These are phyloP conservation scores for Drosophila mulleri DNA, from an alignment of 2,888 invertebrate genomes.

Conservation along the genomic window DNA sequence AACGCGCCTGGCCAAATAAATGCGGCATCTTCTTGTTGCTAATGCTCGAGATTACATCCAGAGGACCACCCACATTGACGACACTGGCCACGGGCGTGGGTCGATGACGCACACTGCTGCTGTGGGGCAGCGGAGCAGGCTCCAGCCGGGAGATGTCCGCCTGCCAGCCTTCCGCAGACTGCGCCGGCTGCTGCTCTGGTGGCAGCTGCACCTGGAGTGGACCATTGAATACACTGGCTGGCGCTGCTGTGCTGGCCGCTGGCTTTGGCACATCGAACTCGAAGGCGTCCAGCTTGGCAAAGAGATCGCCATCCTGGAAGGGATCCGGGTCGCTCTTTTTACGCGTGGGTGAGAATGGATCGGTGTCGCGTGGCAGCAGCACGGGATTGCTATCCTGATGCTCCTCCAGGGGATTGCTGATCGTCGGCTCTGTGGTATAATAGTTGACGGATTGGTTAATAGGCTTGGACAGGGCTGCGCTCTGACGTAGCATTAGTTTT, in stretches of 20 bases:
- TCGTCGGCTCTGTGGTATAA: constrained; percentile 75
- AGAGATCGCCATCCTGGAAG: constrained; percentile 87
- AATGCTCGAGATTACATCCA: constrained; percentile 86
- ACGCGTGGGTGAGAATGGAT: constrained; percentile 85
- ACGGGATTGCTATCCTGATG: constrained; percentile 80
- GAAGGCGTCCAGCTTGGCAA: constrained; percentile 84
- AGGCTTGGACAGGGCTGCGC: constrained; percentile 47
- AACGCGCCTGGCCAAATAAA: constrained; percentile 84
- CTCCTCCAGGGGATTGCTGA: constrained; percentile 59
- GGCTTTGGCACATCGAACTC: constrained; percentile 82
- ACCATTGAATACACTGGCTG: constrained; percentile 86
- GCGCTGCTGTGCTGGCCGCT: constrained; percentile 61
- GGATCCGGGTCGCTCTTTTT: constrained; percentile 90
- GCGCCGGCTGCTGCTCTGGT: constrained; percentile 86
- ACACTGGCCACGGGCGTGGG: constrained; percentile 63
- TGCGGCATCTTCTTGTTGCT: constrained; percentile 85
- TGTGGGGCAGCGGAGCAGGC: constrained; percentile 52
- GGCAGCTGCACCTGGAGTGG: constrained; percentile 90
- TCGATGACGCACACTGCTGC: constrained; percentile 72
- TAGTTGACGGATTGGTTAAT: constrained; percentile 78
- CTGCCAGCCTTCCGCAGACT: constrained; percentile 60
- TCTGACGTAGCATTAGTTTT: constrained; percentile 66
- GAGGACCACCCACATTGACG: constrained; percentile 52
- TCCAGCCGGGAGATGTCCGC: constrained; percentile 63
- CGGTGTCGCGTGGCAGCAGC: constrained; percentile 84